A percentile compares a stretch with the other conserved stretches of the same genome.
Conservation (phyloP, 2,113 vertebrate species). For the Bujurquina vittata region DNA sequence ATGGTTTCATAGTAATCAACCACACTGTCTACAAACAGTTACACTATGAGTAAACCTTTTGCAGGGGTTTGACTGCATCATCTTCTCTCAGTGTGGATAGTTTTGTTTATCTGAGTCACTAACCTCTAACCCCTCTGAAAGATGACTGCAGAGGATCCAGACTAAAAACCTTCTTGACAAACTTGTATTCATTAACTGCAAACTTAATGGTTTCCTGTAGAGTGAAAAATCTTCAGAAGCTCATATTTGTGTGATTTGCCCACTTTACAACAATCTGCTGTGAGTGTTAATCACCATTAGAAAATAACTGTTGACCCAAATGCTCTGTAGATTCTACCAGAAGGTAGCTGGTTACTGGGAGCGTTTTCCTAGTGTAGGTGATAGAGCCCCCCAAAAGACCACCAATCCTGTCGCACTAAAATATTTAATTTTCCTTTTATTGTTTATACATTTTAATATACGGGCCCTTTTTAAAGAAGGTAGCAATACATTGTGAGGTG, state of each 20-base stretch:
- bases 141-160: not conserved
- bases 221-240: not conserved
- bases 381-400: no score
- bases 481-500: not conserved
- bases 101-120: not conserved
- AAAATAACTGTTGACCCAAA: conserved; percentile 20
- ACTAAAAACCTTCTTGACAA: not conserved
- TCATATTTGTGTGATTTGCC: not conserved
- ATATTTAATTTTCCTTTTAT: not conserved
- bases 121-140: not conserved
- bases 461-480: not conserved
- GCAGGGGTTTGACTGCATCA: not conserved
- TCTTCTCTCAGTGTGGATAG: not conserved
- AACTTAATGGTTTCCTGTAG: no score
- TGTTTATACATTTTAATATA: not conserved
- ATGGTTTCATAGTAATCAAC: not conserved
- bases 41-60: not conserved
- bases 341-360: not conserved
- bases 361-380: not conserved
- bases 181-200: not conserved
- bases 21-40: not conserved
- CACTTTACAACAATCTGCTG: conserved; percentile 13
- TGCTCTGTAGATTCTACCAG: not conserved
- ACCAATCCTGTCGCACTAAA: not conserved
- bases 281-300: conserved; percentile 20